Base-by-base conservation (phyloP, 2,113 vertebrate species). In the Platysternon megacephalum region DNA sequence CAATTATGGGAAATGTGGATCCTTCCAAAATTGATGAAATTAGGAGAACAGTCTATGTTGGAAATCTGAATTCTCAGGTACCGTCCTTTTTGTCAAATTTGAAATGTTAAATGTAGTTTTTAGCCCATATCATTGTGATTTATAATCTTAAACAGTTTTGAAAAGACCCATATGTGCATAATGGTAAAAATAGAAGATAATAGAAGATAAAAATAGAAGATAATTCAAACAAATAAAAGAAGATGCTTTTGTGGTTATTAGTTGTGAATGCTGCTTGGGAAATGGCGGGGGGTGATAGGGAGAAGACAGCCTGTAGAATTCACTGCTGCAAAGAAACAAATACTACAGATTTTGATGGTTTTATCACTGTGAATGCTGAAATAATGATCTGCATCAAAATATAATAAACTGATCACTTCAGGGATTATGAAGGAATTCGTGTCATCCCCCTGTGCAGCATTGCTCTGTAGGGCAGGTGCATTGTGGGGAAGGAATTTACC, bases 11-110 rank as follows among this genome's bases (percentile, higher is more conserved):
- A 52, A 99, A 99, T 91, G 99, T 99, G 85, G 99, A 99, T 90
- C 99, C 99, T 87, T 99, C 99, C 46, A 99, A 99, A 98, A 98
- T 99, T 68, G 99, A 99, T 94, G 99, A 99, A 97, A 99, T 99
- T 93, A 98, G 99, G 95, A 99, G 99, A 98, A 99, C 99, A 2
- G 99, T 99, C 79, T 99, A 99, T 61, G 99, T 99, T 79, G 99
- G 99, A 98, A 99, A 99, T 97, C 96, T 99, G 95, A 99, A 99
- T 98, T 99, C 99, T 4, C 99, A 99, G 99, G 99, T 99, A 98
- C 94, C 32, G 51, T 3, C 2, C 61, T 68, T 81, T 79, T 55
- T 6, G 74, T 42, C 68, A n/a, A 83, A 58, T 44, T 74, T 12
- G 22, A 78, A 95, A n/a, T 51, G 42, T 2, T 82, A 74, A 52